A percentile compares a stretch with the other conserved stretches of the same genome.
These are phyloP conservation scores for Ptilorrhoa leucosticta DNA, from an alignment of 2,113 vertebrate genomes.

Conservation along the genomic window DNA sequence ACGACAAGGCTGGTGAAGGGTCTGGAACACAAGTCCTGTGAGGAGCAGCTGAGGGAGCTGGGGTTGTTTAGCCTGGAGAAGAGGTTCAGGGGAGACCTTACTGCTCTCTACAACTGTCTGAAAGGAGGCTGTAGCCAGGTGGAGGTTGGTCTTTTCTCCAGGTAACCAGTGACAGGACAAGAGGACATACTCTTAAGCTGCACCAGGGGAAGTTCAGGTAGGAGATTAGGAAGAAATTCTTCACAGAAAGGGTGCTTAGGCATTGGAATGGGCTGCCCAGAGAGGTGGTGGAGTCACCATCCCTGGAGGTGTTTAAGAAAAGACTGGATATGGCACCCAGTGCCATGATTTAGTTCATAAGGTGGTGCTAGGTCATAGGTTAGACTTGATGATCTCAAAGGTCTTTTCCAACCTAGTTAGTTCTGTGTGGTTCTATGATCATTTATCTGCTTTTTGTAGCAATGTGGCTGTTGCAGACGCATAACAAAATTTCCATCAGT, in stretches of 20 bases:
- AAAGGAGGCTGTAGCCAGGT: not conserved
- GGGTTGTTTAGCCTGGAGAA: not conserved
- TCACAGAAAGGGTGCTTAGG: not conserved
- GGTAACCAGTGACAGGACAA: not conserved
- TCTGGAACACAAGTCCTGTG: not conserved
- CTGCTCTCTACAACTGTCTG: too few species aligned
- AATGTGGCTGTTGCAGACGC: not conserved
- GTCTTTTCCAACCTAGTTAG: not conserved
- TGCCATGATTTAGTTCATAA: not conserved
- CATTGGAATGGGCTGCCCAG: not conserved
- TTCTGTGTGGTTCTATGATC: not conserved
- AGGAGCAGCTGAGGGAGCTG: not conserved
- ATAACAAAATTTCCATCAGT: not conserved
- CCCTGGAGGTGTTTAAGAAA: not conserved
- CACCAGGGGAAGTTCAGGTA: fast-evolving
- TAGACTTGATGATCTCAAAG: not conserved
- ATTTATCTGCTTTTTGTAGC: not conserved
- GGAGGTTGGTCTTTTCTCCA: fast-evolving
- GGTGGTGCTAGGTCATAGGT: not conserved
- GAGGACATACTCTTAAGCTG: not conserved
- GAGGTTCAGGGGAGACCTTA: not conserved
- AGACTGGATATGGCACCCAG: not conserved
- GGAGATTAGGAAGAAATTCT: not conserved
- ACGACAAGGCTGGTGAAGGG: not conserved
- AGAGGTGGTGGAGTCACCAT: not conserved